Evolutionary conservation across 2,888 invertebrate species (phyloP).

Genomic region (Brachylomia viminalis): DNA sequence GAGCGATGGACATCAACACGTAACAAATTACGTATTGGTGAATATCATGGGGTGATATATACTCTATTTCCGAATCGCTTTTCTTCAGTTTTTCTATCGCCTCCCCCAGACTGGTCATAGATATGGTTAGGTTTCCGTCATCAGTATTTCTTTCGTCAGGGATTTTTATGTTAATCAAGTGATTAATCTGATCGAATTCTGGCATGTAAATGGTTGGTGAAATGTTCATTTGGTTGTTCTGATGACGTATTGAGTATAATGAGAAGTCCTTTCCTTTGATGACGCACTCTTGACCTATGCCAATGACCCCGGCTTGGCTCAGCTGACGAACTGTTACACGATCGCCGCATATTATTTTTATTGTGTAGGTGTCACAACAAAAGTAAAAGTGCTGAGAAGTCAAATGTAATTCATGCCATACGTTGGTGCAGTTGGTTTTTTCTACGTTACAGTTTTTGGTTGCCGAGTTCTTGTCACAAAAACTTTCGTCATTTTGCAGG

Average conservation of each 20-base stretch:
- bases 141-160: background rate
- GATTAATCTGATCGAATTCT: conserved; percentile 20
- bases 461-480: background rate
- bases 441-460: background rate
- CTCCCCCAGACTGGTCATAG: conserved; percentile 7
- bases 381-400: conserved; percentile 8
- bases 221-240: conserved; percentile 11
- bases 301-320: conserved; percentile 12
- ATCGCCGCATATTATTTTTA: conserved; percentile 20
- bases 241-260: conserved; percentile 19
- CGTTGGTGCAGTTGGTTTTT: conserved; percentile 3
- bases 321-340: conserved; percentile 19
- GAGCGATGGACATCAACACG: background rate
- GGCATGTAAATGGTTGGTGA: conserved; percentile 9
- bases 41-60: conserved; percentile 15
- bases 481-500: conserved; percentile 2
- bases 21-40: conserved; percentile 16
- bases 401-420: conserved; percentile 12
- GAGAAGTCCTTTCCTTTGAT: conserved; percentile 18
- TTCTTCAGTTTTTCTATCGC: conserved; percentile 6
- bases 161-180: conserved; percentile 1
- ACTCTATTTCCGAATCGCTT: background rate
- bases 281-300: conserved; percentile 4
- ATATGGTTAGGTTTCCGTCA: conserved; percentile 5
- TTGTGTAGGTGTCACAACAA: conserved; percentile 16